Evolutionary conservation across 2,888 invertebrate genomes (phyloP).

Genomic region (Cephus rjabovi): DNA sequence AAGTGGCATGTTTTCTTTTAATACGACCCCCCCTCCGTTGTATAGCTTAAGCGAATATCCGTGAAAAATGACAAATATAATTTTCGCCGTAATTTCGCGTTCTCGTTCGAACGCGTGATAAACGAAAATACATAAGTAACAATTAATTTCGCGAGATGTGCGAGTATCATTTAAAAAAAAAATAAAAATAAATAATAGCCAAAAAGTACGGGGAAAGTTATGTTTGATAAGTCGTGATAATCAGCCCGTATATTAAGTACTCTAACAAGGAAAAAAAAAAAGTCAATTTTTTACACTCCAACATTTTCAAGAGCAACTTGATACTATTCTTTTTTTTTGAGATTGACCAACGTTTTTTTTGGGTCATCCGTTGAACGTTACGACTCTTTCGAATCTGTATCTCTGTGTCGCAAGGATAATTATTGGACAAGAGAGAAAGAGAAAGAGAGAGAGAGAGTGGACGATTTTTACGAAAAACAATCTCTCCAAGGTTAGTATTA

Average conservation of each 20-base stretch:
- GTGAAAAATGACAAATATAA: constrained; percentile 16
- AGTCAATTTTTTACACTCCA: background rate
- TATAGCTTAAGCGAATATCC: constrained; percentile 13
- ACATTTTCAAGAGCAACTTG: constrained; percentile 1
- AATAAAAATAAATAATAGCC: background rate
- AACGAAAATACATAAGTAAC: background rate
- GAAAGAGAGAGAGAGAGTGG: constrained; percentile 18
- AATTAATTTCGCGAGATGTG: background rate
- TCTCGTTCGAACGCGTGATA: background rate
- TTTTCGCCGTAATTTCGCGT: constrained; percentile 8
- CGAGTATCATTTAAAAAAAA: background rate
- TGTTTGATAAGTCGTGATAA: background rate
- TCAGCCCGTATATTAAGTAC: background rate
- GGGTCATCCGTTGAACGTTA: background rate
- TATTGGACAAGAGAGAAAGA: background rate
- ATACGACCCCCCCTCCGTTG: constrained; percentile 18
- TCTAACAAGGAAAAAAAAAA: background rate
- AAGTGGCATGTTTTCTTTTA: constrained; percentile 58
- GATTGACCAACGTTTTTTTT: constrained; percentile 4
- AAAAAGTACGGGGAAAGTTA: background rate
- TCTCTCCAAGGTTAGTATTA: constrained; percentile 55
- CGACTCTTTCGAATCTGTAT: background rate
- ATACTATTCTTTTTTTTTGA: background rate
- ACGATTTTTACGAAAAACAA: constrained; percentile 47
- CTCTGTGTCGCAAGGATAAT: constrained; percentile 1